A percentile compares a stretch with the other conserved stretches of the same genome.
These are phyloP conservation scores for Varanus salvator DNA, from an alignment of 2,113 vertebrate species.

Conservation along the genomic window DNA sequence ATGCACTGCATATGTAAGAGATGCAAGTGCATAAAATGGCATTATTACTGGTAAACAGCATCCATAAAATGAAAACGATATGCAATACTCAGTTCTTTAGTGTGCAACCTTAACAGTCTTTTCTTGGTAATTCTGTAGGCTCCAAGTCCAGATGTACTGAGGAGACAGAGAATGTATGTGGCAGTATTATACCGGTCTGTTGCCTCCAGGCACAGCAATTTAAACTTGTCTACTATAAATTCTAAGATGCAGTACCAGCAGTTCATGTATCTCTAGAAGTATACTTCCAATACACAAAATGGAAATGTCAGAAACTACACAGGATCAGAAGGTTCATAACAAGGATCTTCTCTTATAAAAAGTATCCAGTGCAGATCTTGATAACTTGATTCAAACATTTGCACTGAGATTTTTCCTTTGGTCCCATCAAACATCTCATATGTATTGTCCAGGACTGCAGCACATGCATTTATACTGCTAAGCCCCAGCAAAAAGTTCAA, in stretches of 20 bases:
- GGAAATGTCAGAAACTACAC: not conserved
- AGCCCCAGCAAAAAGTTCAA: not conserved
- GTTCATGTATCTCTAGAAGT: slow-evolving; percentile 61
- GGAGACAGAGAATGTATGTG: not conserved
- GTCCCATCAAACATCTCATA: not conserved
- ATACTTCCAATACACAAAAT: slow-evolving; percentile 47
- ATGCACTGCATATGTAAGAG: not conserved
- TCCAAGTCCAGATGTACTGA: not conserved
- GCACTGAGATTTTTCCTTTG: not conserved
- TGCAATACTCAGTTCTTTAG: not conserved
- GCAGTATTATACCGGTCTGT: not conserved
- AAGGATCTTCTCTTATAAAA: slow-evolving; percentile 20
- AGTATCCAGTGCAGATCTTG: not conserved
- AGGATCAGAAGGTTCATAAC: slow-evolving; percentile 26
- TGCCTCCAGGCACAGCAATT: not conserved
- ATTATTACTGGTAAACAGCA: not conserved
- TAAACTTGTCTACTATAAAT: slow-evolving; percentile 20
- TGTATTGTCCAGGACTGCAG: slow-evolving; percentile 4
- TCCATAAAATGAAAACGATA: not conserved
- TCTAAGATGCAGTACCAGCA: slow-evolving; percentile 14
- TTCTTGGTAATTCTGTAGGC: not conserved
- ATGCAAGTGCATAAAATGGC: not conserved
- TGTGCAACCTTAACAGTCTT: not conserved
- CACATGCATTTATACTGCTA: not conserved
- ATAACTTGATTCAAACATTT: slow-evolving; percentile 1